Evolutionary conservation across 2,797 vertebrate species (phyloP).

Genomic region (Leptatherina wallacei): DNA sequence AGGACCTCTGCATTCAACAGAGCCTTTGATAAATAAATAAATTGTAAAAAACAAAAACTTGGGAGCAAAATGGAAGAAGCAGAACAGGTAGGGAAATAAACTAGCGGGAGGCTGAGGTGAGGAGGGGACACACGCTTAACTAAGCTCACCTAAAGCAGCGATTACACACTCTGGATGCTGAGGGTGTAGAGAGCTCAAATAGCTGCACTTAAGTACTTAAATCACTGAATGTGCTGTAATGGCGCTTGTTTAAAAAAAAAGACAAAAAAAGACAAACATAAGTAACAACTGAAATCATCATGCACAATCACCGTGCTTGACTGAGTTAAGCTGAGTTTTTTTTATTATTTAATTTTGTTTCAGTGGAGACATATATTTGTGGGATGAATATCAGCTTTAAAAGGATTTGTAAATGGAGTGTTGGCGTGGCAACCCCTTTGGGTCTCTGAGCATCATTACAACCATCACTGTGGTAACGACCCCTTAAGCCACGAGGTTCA

Average conservation of each 20-base stretch:
- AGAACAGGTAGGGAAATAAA: slow-evolving; percentile 7
- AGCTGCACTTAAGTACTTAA: slow-evolving; percentile 61
- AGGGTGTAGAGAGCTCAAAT: slow-evolving; percentile 54
- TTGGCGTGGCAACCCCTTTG: slow-evolving; percentile 29
- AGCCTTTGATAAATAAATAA: slow-evolving; percentile 4
- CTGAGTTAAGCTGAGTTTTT: slow-evolving; percentile 37
- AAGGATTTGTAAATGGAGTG: slow-evolving; percentile 15
- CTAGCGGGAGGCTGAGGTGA: not conserved
- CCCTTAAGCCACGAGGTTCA: slow-evolving; percentile 54
- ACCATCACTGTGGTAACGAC: slow-evolving; percentile 61
- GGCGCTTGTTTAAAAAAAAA: slow-evolving; percentile 34
- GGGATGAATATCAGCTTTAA: slow-evolving; percentile 30
- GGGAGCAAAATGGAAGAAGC: not conserved
- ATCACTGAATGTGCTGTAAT: slow-evolving; percentile 46
- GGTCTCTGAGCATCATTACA: slow-evolving; percentile 60
- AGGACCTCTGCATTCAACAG: slow-evolving; percentile 6
- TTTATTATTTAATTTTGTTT: slow-evolving; percentile 24
- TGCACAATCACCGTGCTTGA: slow-evolving; percentile 35
- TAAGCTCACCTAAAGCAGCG: slow-evolving; percentile 46
- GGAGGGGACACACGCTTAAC: slow-evolving; percentile 9
- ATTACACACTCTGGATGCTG: slow-evolving; percentile 52
- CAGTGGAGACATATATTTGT: slow-evolving; percentile 25
- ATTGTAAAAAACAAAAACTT: no score
- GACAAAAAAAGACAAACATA: not conserved
- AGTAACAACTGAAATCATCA: slow-evolving; percentile 30